phyloP scores from a whole-genome alignment of 2,113 vertebrate genomes.

The Oncorhynchus keta region DNA sequence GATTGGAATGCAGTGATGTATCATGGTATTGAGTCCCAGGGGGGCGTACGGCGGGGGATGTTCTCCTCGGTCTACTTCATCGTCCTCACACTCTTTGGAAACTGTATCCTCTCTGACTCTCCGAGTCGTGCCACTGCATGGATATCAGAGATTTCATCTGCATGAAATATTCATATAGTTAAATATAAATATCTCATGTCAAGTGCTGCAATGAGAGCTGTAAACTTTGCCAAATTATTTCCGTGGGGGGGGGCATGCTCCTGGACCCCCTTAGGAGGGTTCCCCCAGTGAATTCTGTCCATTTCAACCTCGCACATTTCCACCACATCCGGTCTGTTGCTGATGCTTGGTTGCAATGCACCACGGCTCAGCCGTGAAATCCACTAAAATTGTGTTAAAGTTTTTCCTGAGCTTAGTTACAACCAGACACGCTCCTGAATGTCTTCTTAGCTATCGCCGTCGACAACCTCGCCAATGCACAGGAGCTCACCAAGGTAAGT shows the following conservation, averaged over 20 bases:
- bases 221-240: no score
- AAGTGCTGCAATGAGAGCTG: no score
- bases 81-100: constrained; percentile 93
- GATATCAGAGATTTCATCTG: no score
- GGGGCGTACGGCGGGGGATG: constrained; percentile 91
- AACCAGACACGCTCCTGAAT: constrained; percentile 90
- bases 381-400: not conserved
- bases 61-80: constrained; percentile 97
- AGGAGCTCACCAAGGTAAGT: constrained; percentile 92
- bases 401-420: constrained; percentile 69
- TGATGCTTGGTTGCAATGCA: not conserved
- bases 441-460: constrained; percentile 97
- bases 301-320: no score
- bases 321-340: not conserved
- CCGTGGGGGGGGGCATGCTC: no score
- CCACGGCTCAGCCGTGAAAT: not conserved
- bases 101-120: constrained; percentile 87
- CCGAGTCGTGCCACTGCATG: not conserved
- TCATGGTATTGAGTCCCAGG: constrained; percentile 93
- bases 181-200: no score
- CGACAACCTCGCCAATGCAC: constrained; percentile 95
- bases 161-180: no score
- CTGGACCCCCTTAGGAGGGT: no score
- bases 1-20: constrained; percentile 99
- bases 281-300: no score